Percentiles rank a stretch among this genome's conserved stretches.
Conservation (phyloP, 2,888 invertebrate species). For the Nomada lathburiana region DNA sequence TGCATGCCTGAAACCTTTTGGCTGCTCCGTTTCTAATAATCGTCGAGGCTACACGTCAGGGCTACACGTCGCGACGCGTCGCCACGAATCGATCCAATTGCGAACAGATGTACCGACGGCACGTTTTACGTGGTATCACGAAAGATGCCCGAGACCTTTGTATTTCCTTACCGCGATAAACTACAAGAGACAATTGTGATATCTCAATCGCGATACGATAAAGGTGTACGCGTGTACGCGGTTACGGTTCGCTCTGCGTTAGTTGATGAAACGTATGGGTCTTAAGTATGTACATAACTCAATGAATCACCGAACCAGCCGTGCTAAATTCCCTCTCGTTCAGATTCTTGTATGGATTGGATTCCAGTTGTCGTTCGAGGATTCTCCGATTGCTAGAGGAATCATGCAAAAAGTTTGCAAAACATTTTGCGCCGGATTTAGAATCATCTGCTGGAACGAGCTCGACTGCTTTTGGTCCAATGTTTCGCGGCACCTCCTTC, state of each 20-base stretch:
- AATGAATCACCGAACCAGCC: slow-evolving; percentile 41
- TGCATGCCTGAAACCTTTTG: not conserved
- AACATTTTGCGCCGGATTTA: not conserved
- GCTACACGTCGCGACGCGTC: not conserved
- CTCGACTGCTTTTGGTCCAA: not conserved
- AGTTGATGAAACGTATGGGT: not conserved
- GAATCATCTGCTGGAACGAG: not conserved
- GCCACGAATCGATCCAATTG: not conserved
- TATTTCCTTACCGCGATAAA: slow-evolving; percentile 12
- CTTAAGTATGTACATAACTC: not conserved
- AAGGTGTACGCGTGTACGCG: not conserved
- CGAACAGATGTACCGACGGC: not conserved
- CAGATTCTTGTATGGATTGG: slow-evolving; percentile 34
- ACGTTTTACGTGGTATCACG: not conserved
- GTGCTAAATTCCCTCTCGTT: slow-evolving; percentile 19
- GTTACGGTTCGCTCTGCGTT: not conserved
- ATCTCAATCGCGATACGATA: not conserved
- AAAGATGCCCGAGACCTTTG: not conserved
- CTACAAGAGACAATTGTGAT: slow-evolving; percentile 6
- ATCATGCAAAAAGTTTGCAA: slow-evolving; percentile 1
- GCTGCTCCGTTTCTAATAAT: not conserved
- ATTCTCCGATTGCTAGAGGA: slow-evolving; percentile 27
- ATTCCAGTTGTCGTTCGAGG: slow-evolving; percentile 22
- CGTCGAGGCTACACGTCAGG: not conserved
- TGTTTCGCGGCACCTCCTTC: not conserved